Conservation (phyloP, 2,113 vertebrate genomes). For the Otus sunia region DNA sequence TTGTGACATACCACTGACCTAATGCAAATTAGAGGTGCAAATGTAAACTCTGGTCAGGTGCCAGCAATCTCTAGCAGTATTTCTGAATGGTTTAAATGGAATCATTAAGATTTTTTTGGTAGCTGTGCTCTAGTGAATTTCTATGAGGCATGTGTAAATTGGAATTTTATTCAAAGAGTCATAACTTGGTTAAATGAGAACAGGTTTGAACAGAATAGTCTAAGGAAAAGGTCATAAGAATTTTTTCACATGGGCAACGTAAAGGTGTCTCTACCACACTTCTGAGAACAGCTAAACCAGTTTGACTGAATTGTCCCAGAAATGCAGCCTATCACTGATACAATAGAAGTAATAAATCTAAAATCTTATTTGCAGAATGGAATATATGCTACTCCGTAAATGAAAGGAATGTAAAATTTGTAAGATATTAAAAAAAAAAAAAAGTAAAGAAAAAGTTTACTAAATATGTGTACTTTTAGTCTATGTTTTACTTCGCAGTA, state of each 20-base stretch:
- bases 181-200: not conserved
- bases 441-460: not conserved
- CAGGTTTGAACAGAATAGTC: not conserved
- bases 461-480: not conserved
- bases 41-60: not conserved
- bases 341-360: not conserved
- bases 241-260: not conserved
- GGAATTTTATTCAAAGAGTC: not conserved
- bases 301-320: not conserved
- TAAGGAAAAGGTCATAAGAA: not conserved
- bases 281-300: not conserved
- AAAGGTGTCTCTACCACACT: not conserved
- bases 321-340: not conserved
- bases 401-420: not conserved
- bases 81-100: not conserved
- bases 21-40: not conserved
- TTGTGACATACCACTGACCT: not conserved
- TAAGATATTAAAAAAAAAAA: not conserved
- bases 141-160: not conserved
- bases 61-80: not conserved
- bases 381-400: not conserved
- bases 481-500: not conserved
- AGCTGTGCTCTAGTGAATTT: not conserved
- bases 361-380: constrained; percentile 2
- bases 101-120: not conserved